Conservation (phyloP, 1,140 invertebrate species). For the Sycobia sp. region DNA sequence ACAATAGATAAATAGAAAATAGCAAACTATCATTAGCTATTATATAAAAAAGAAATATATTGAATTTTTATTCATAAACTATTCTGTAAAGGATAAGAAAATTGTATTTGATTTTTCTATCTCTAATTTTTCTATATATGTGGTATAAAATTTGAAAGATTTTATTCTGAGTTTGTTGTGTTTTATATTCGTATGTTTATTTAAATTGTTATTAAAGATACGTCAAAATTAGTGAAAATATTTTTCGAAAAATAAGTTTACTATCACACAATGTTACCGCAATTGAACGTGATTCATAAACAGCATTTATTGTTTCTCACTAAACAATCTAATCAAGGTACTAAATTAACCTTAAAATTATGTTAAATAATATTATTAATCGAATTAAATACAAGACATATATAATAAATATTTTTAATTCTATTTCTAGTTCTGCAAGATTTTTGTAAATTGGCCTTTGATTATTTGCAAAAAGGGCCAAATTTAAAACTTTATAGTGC, state of each 20-base stretch:
- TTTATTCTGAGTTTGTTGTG: neutral
- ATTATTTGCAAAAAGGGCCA: conserved; percentile 68
- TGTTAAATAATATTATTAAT: neutral
- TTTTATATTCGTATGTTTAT: neutral
- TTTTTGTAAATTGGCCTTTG: conserved; percentile 69
- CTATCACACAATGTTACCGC: conserved; percentile 22
- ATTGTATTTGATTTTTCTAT: too few species aligned
- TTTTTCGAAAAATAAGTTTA: too few species aligned
- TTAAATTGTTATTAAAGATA: neutral
- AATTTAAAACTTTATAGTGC: conserved; percentile 66
- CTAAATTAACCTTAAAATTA: conserved; percentile 4
- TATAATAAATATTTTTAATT: neutral
- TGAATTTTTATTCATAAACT: too few species aligned
- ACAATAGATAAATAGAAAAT: too few species aligned
- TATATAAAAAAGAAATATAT: too few species aligned
- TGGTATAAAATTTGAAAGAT: neutral
- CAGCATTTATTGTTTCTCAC: conserved; percentile 48
- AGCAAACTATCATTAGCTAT: too few species aligned
- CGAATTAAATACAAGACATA: neutral
- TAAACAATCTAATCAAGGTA: conserved; percentile 49
- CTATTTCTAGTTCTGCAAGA: conserved; percentile 64
- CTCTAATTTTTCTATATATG: too few species aligned
- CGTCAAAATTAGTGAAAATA: neutral
- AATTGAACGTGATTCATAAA: conserved; percentile 48
- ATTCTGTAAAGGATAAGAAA: too few species aligned